Base-by-base conservation (phyloP, 2,888 invertebrate genomes). In the Emesis furor region DNA sequence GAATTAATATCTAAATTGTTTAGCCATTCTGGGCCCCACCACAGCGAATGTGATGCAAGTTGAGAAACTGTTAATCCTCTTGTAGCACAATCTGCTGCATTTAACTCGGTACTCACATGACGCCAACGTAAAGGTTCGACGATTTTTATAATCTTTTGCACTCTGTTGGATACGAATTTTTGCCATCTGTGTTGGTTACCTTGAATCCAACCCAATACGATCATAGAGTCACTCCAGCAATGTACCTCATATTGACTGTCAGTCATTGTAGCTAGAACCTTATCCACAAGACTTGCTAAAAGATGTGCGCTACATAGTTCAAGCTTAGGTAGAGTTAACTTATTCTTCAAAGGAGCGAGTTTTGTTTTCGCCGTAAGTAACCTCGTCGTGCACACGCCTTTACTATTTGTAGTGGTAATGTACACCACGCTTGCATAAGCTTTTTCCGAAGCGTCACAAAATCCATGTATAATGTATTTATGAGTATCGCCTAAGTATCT, bases 361-460 rank as follows among this genome's bases (percentile, higher is more conserved):
- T 78, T 81, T 30, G 78, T 83, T 73, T 83, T 80, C 2, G 80
- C 80, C 5, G 72, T 59, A 37, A 83, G 24, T 14, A 83, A 30
- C 62, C 55, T 67, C 73, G 79, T 51, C 69, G 79, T 79, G 74
- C 68, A 65, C 72, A 73, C 82, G 51, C 79, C 82, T 35, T 82
- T 82, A 79, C 68, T 10, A n/a, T 82, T 65, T 35, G 59, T 59
- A n/a, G 65, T 65, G 0, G 69, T 59, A 46, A 68, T 81, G 84
- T 83, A 86, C 12, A 83, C 69, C 42, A 72, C 62, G 55, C 24
- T 24, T 24, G 83, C 79, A 73, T 81, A 85, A 0, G 77, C 82
- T 79, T 81, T 81, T 67, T 76, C 80, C 12, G 83, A 83, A 1
- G 86, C 84, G 42, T 86, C 84, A 72, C 86, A 73, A 65, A 81